These are phyloP conservation scores for Lasioglossum calceatum DNA, from an alignment of 2,888 invertebrate species.

Conservation along the genomic window DNA sequence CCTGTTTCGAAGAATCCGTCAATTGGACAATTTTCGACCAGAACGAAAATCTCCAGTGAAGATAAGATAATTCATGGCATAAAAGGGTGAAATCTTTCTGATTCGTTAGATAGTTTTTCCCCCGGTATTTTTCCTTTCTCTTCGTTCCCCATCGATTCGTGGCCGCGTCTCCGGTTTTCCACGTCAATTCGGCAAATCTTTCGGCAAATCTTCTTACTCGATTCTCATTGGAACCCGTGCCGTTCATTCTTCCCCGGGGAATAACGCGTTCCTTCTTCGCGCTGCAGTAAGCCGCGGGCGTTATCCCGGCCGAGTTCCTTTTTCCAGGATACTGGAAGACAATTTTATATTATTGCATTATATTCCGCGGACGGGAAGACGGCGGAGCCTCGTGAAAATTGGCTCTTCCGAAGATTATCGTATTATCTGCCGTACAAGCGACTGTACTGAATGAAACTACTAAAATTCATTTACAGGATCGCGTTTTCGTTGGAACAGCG, in stretches of 20 bases:
- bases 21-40: no score
- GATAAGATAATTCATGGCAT: not conserved
- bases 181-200: constrained; percentile 55
- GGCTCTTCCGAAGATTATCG: constrained; percentile 65
- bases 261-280: constrained; percentile 64
- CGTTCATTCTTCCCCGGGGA: constrained; percentile 63
- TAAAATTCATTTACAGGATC: constrained; percentile 28
- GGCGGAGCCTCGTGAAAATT: constrained; percentile 55
- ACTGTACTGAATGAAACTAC: constrained; percentile 19
- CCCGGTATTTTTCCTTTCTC: not conserved
- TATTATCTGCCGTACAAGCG: constrained; percentile 61
- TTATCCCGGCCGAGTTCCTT: constrained; percentile 63
- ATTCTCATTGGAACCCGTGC: constrained; percentile 64
- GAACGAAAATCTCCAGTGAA: not conserved
- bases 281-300: constrained; percentile 62
- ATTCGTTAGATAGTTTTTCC: not conserved
- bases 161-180: not conserved
- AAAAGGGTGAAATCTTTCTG: not conserved
- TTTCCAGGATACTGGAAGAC: constrained; percentile 59
- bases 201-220: constrained; percentile 67
- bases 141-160: constrained; percentile 11
- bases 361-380: constrained; percentile 43
- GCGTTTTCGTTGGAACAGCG: not conserved
- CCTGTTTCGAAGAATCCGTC: not conserved
- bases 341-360: constrained; percentile 71